Evolutionary conservation across 2,113 vertebrate genomes (phyloP), one percentile per base, ranked within the genome.

Genomic region (Craseonycteris thonglongyai): DNA sequence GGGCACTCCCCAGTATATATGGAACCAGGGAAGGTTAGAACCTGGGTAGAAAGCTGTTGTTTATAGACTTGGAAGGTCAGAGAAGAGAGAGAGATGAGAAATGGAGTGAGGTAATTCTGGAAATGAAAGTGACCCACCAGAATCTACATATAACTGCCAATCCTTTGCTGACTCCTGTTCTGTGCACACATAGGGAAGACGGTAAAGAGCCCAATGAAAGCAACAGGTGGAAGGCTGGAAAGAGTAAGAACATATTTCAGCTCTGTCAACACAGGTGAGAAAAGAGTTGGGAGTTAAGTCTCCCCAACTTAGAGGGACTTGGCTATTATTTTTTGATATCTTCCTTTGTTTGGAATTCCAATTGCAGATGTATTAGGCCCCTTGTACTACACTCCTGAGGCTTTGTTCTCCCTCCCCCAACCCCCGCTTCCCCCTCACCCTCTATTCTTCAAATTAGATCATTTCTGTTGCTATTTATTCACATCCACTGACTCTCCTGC

Each of bases 401-500:
- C 51, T 3, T 19, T 82, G 33, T 38, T 58, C 56, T 35, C 49
- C 49, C 40, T 18, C 10, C 5, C 14, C 11, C 11, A 30, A 28
- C 1, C 18, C 19, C 56, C 3, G 42, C 5, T 40, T 76, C 47
- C 56, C 72, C 47, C 56, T 76, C 47, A 35, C 35, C 63, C 69
- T 82, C 38, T 38, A 42, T 45, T 87, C 71, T 84, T 92, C 51
- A 54, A 35, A 92, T 35, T 33, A 40, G 65, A 54, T 65, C 19
- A 75, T 92, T 79, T 72, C 63, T 90, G 28, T 19, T 30, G 16
- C 71, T 83, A 42, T 89, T 35, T 78, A 82, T 83, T 92, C 69
- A 89, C 16, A 65, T 49, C 38, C n/a, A n/a, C 54, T 69, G 68
- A 63, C 75, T 90, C 51, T 90, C 69, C 75, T 96, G 94, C 80